phyloP scores from a whole-genome alignment of 2,797 vertebrate genomes.

The Cyprinodon diabolis region DNA sequence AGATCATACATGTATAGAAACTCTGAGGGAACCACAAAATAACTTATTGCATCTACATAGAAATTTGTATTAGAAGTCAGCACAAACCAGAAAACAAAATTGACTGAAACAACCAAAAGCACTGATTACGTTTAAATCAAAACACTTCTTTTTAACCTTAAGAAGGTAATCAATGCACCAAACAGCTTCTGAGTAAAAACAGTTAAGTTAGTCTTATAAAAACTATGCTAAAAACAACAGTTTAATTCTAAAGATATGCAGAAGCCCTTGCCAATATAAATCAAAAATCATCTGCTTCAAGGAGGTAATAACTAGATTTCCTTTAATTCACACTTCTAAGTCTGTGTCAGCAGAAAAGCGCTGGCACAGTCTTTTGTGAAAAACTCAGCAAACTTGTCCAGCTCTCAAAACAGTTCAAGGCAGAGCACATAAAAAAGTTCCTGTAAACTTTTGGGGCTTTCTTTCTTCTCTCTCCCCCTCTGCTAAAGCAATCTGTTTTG shows the following conservation, averaged over 20 bases:
- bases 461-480: constrained; percentile 36
- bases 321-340: constrained; percentile 55
- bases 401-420: constrained; percentile 44
- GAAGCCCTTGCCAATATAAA: constrained; percentile 2
- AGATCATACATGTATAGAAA: neutral
- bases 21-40: neutral
- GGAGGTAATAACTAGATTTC: constrained; percentile 12
- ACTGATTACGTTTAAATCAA: neutral
- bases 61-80: neutral
- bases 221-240: neutral
- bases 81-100: neutral
- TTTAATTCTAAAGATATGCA: constrained; percentile 3
- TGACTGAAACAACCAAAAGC: neutral
- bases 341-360: constrained; percentile 27
- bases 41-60: neutral
- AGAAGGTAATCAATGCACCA: neutral
- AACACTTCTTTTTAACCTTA: neutral
- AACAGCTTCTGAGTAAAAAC: constrained; percentile 1
- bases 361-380: constrained; percentile 40
- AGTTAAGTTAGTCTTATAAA: neutral
- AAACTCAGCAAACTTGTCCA: constrained; percentile 50
- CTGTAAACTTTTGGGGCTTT: constrained; percentile 68
- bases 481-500: constrained; percentile 75
- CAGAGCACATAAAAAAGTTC: constrained; percentile 67
- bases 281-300: constrained; percentile 1